Percentiles rank a stretch among this genome's conserved stretches.
Evolutionary conservation across 2,888 invertebrate species (phyloP).

Genomic region (Hyposoter didymator): DNA sequence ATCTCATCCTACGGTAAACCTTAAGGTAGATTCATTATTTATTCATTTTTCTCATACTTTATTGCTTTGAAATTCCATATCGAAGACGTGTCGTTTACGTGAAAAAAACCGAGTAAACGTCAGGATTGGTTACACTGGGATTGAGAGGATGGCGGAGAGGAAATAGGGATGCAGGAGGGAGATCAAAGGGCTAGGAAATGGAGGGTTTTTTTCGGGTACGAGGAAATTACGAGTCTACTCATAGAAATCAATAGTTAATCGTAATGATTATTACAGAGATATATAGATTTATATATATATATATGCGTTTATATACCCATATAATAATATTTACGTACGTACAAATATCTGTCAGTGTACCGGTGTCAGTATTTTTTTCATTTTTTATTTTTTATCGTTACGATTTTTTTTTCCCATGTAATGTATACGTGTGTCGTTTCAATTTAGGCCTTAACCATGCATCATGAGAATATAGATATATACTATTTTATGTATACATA

Average conservation of each 20-base stretch:
- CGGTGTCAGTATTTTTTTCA: conserved; percentile 63
- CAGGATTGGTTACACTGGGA: conserved; percentile 41
- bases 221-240: conserved; percentile 54
- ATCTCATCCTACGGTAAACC: conserved; percentile 66
- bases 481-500: conserved; percentile 55
- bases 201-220: conserved; percentile 16
- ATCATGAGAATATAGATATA: conserved; percentile 75
- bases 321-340: conserved; percentile 67
- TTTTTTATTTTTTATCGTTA: conserved; percentile 36
- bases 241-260: conserved; percentile 62
- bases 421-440: conserved; percentile 69
- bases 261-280: conserved; percentile 68
- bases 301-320: conserved; percentile 66
- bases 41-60: conserved; percentile 78
- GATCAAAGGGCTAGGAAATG: background rate
- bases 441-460: conserved; percentile 77
- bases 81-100: conserved; percentile 75
- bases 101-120: conserved; percentile 63
- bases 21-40: conserved; percentile 66
- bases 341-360: conserved; percentile 68
- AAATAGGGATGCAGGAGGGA: conserved; percentile 11
- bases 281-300: conserved; percentile 42
- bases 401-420: conserved; percentile 49
- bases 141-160: conserved; percentile 17
- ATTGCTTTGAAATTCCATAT: conserved; percentile 84